These are phyloP conservation scores for Misgurnus mizolepis DNA, from an alignment of 2,113 vertebrate genomes.

Conservation along the genomic window DNA sequence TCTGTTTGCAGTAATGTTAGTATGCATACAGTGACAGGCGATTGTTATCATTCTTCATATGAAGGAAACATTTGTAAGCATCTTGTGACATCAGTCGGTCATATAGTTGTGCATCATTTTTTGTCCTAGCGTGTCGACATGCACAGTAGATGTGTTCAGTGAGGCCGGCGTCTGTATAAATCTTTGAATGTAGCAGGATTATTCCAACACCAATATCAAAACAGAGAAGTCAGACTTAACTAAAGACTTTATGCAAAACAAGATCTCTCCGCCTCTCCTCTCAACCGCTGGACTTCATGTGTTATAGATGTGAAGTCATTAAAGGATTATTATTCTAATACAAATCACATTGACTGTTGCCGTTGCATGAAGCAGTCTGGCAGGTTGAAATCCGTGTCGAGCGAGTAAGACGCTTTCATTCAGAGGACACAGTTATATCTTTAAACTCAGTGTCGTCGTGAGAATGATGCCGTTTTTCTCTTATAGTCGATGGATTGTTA, in stretches of 20 bases:
- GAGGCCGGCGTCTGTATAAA: conserved; percentile 56
- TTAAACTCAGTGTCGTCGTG: conserved; percentile 48
- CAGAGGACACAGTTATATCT: conserved; percentile 47
- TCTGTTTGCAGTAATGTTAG: no score
- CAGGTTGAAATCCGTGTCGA: conserved; percentile 58
- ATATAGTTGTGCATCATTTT: conserved; percentile 47
- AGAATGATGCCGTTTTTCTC: conserved; percentile 51
- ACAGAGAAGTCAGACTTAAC: conserved; percentile 66
- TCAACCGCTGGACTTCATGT: conserved; percentile 74
- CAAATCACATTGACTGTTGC: conserved; percentile 70
- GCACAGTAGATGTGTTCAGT: conserved; percentile 34
- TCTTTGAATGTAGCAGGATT: conserved; percentile 73
- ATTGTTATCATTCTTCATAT: no score
- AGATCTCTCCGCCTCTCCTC: conserved; percentile 72
- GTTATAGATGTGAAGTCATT: conserved; percentile 78
- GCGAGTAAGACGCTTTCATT: conserved; percentile 44
- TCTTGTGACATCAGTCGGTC: background rate
- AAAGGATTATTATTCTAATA: conserved; percentile 79
- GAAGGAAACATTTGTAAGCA: no score
- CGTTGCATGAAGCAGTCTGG: conserved; percentile 63
- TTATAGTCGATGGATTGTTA: conserved; percentile 47
- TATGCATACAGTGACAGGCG: no score
- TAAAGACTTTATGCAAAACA: conserved; percentile 80
- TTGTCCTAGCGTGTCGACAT: conserved; percentile 21
- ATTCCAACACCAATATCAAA: conserved; percentile 70